A percentile compares a stretch with the other conserved stretches of the same genome.
Evolutionary conservation across 2,113 vertebrate species (phyloP).

Genomic region (Chloropsis cyanopogon): DNA sequence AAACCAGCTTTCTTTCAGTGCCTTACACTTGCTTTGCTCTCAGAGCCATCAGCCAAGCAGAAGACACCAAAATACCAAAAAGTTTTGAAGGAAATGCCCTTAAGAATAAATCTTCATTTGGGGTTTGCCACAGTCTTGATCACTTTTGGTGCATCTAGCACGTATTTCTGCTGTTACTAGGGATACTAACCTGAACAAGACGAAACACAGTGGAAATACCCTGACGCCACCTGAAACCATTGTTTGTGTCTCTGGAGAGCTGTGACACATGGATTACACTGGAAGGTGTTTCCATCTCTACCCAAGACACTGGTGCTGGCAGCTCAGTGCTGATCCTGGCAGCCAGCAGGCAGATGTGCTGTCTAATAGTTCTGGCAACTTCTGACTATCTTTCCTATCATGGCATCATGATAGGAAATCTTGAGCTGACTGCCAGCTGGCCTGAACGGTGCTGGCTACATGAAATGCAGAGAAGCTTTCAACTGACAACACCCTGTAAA

Average conservation of each 20-base stretch:
- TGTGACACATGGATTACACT: background rate
- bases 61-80: background rate
- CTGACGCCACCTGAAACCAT: background rate
- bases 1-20: background rate
- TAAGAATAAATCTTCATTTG: background rate
- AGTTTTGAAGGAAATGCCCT: accelerated
- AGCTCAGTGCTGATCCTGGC: background rate
- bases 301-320: background rate
- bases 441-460: background rate
- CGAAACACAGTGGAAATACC: background rate
- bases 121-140: background rate
- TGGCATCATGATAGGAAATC: background rate
- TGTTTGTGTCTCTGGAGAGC: background rate
- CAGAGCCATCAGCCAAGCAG: background rate
- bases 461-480: background rate
- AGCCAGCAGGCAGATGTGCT: background rate
- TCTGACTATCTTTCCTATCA: background rate
- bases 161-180: background rate
- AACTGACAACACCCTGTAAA: background rate
- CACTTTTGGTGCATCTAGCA: background rate
- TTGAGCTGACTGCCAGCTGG: background rate
- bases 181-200: background rate
- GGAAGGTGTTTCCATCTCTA: background rate
- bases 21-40: background rate
- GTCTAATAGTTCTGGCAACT: background rate